Conservation (phyloP, 2,888 invertebrate genomes). For the Agonopterix subpropinquella region DNA sequence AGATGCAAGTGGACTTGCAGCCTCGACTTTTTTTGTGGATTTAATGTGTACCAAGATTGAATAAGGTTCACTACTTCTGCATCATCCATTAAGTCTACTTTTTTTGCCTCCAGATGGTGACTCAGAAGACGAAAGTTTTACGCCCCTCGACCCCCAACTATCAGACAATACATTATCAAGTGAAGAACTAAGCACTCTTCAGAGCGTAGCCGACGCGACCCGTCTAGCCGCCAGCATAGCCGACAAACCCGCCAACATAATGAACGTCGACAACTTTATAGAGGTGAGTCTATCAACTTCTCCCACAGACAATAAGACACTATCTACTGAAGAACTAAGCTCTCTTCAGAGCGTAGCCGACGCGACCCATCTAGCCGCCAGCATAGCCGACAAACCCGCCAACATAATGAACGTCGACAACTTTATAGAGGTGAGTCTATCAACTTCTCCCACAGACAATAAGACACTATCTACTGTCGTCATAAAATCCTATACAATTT, state of each 20-base stretch:
- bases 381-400: conserved; percentile 90
- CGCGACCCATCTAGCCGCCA: conserved; percentile 83
- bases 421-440: conserved; percentile 81
- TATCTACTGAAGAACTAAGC: conserved; percentile 68
- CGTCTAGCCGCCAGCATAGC: conserved; percentile 87
- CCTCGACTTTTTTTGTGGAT: too few species aligned
- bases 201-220: conserved; percentile 77
- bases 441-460: too few species aligned
- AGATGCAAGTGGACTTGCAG: too few species aligned
- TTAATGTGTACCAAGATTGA: too few species aligned
- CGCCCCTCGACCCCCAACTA: conserved; percentile 27
- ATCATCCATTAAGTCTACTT: too few species aligned
- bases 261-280: conserved; percentile 88
- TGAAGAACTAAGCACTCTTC: conserved; percentile 72
- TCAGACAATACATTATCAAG: conserved; percentile 44
- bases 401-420: conserved; percentile 88
- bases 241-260: conserved; percentile 89
- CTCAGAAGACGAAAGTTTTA: conserved; percentile 33
- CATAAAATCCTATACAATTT: too few species aligned
- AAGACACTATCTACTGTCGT: conserved; percentile 56
- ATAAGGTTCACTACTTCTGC: too few species aligned
- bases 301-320: conserved; percentile 31
- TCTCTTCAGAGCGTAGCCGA: conserved; percentile 76
- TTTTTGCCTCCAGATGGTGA: conserved; percentile 29
- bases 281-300: conserved; percentile 77